Base-by-base conservation (phyloP, 2,797 vertebrate genomes). In the Cottoperca gobio region DNA sequence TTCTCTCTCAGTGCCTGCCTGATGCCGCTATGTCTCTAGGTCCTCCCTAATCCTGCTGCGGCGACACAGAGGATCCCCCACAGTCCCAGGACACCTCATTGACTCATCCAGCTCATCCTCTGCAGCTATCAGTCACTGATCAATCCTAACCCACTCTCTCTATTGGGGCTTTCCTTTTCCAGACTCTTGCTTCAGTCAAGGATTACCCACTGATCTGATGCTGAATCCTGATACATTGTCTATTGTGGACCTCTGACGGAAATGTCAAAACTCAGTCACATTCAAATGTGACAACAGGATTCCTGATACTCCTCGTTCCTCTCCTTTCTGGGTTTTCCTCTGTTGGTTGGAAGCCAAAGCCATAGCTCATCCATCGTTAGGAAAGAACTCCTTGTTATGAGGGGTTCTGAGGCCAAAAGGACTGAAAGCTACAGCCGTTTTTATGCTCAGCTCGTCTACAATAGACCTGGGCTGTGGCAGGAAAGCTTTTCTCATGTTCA, bases 41-140 rank as follows among this genome's bases (percentile, higher is more conserved):
- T 59, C 73, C 75, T 71, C 71, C 63, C 37, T 89, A 86, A 91
- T 88, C 85, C 85, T 78, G 72, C 61, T 61, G 70, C 52, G 14
- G 68, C 21, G 59, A 84, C 86, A 82, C 68, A 55, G 53, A 82
- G 77, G 81, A 89, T 71, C 75, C 70, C 66, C 75, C 12, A 70
- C 83, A 37, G 61, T 85, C 86, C 82, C 86, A 10, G 70, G 85
- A 88, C 78, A 52, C 66, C 50, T 59, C 54, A 45, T 67, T 69
- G 88, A 76, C 82, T 86, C 78, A 84, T 72, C 60, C 73, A 55
- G 61, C 69, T 88, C 74, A 61, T 78, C 53, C 66, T 70, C 78
- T 78, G 75, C 59, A 65, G 63, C 76, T 54, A 59, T 84, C 78
- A 76, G 78, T 35, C 71, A 35, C 79, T 49, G 70, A 87, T 88